Base-by-base conservation (phyloP, 1,140 invertebrate genomes). In the Cyphomyrmex costatus region DNA sequence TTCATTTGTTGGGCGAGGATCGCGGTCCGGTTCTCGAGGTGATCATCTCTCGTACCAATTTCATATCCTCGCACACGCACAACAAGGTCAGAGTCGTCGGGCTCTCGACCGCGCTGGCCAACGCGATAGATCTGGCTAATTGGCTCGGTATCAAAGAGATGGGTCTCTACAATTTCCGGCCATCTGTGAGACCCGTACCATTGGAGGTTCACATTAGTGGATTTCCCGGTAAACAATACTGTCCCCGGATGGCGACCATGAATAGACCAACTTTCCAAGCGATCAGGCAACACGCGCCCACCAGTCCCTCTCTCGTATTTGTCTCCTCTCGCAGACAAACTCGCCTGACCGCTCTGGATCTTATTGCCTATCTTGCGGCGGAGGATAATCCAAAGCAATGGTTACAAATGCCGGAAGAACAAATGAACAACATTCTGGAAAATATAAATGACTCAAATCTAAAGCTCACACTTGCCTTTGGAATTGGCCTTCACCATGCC, bases 171-270 rank as follows among this genome's bases (percentile, higher is more conserved):
- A 99, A 99, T 95, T 99, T 99, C 92, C 97, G 99, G 78, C 99
- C 99, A 0, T 98, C 98, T 1, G 99, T 99, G 5, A 96, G 99
- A 53, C 99, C 99, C 7, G 99, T 99, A 5, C 99, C 99, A 5
- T 95, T 99, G 42, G 98, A 99, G 95, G 98, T 99, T 46, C 98
- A 99, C 92, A 98, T 99, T 80, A 96, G 96, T 89, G 99, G 99
- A 0, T 99, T 98, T 94, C 97, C 98, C 1, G 99, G 98, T 0
- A 99, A 99, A 91, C 98, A 99, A 94, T 99, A 99, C 95, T 99
- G 99, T 94, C 99, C 99, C 0, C 96, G 99, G 83, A 99, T 99
- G 99, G 98, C 99, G 53, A 98, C 99, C 0, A 99, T 99, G 99
- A 99, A 99, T 95, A 98, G 99, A 92, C 99, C 99, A n/a, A 98